A percentile compares a stretch with the other conserved stretches of the same genome.
Evolutionary conservation across 1,140 invertebrate genomes (phyloP).

Genomic region (Cotesia glomerata): DNA sequence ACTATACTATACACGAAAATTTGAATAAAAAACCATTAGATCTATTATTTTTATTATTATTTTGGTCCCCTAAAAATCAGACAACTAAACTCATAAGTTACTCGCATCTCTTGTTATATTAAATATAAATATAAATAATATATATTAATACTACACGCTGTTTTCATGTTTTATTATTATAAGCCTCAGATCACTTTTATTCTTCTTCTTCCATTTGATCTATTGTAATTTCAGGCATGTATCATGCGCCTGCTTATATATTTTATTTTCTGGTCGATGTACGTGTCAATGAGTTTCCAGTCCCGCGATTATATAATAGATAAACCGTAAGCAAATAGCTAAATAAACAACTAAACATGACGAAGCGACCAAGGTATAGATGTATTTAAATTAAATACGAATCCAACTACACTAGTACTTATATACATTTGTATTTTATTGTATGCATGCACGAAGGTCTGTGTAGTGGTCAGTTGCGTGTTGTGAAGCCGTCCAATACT

Average conservation of each 20-base stretch:
- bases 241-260: background rate
- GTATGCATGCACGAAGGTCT: background rate
- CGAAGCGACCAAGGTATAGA: background rate
- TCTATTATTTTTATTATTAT: no score
- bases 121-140: no score
- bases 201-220: background rate
- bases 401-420: no score
- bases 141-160: no score
- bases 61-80: no score
- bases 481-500: conserved; percentile 26
- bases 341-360: conserved; percentile 9
- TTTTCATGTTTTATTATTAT: no score
- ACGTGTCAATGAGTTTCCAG: background rate
- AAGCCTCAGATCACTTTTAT: no score
- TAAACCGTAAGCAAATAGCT: conserved; percentile 3
- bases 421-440: background rate
- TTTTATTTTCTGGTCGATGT: background rate
- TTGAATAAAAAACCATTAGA: no score
- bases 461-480: conserved; percentile 9
- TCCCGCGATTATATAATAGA: background rate
- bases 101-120: no score
- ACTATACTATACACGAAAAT: no score
- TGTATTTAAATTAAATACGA: no score
- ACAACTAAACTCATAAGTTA: no score
- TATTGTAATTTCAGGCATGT: background rate